A percentile compares a stretch with the other conserved stretches of the same genome.
Evolutionary conservation across 2,888 invertebrate genomes (phyloP).

Genomic region (Rapana venosa): DNA sequence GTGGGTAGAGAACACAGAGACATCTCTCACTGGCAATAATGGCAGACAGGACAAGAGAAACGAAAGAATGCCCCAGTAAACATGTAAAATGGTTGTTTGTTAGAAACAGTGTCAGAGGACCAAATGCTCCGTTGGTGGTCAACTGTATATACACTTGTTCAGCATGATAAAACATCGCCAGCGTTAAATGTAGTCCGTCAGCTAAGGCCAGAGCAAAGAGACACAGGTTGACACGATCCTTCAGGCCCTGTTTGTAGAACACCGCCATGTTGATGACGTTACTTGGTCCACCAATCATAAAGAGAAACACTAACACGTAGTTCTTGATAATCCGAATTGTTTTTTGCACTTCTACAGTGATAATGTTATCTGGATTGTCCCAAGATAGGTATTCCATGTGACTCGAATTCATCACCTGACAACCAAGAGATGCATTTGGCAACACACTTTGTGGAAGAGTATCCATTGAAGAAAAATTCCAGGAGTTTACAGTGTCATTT

Average conservation of each 20-base stretch:
- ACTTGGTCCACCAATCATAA: background rate
- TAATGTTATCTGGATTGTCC: background rate
- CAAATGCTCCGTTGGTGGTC: background rate
- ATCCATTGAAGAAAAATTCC: no score
- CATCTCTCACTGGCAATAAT: background rate
- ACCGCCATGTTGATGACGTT: slow-evolving; percentile 1
- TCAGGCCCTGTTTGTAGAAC: background rate
- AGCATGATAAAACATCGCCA: background rate
- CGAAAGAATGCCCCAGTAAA: background rate
- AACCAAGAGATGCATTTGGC: no score
- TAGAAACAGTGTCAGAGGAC: background rate
- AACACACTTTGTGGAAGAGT: no score
- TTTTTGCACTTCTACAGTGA: background rate
- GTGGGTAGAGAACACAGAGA: background rate
- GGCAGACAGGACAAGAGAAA: background rate
- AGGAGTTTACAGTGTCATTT: no score
- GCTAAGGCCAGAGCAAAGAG: background rate
- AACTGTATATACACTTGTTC: background rate
- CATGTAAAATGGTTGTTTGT: background rate
- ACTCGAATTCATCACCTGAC: background rate
- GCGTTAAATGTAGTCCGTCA: background rate
- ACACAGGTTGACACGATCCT: background rate
- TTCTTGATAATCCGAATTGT: background rate
- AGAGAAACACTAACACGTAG: background rate
- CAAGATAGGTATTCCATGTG: background rate